Conservation (phyloP, 2,113 vertebrate genomes). For the Melanerpes formicivorus region DNA sequence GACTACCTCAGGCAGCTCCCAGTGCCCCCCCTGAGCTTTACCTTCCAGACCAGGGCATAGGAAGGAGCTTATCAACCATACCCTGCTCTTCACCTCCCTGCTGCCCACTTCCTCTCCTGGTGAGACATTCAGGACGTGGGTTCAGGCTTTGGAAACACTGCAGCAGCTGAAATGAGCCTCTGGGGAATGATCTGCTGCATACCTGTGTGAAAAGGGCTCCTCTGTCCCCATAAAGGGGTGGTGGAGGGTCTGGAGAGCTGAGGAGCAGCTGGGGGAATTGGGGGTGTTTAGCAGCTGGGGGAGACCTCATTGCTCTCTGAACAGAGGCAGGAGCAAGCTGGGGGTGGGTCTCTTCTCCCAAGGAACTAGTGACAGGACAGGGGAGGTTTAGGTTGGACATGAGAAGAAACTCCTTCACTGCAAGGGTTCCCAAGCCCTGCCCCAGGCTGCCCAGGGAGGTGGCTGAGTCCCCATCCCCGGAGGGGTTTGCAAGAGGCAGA, state of each 20-base stretch:
- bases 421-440: no score
- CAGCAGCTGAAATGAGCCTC: neutral
- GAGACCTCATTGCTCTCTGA: no score
- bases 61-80: neutral
- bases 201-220: neutral
- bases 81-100: conserved; percentile 1
- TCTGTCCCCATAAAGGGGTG: neutral
- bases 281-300: no score
- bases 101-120: neutral
- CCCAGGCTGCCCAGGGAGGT: no score
- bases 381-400: no score
- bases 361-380: no score
- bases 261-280: neutral
- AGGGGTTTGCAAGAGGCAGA: no score
- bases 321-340: no score
- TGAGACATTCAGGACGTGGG: neutral
- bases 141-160: neutral
- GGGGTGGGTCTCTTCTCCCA: no score
- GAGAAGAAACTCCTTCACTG: no score
- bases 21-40: neutral
- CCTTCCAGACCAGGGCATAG: neutral
- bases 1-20: neutral
- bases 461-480: neutral
- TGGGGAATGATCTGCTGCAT: neutral
- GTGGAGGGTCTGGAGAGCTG: neutral